phyloP scores from a whole-genome alignment of 2,888 invertebrate species.

The Apamea epomidion region DNA sequence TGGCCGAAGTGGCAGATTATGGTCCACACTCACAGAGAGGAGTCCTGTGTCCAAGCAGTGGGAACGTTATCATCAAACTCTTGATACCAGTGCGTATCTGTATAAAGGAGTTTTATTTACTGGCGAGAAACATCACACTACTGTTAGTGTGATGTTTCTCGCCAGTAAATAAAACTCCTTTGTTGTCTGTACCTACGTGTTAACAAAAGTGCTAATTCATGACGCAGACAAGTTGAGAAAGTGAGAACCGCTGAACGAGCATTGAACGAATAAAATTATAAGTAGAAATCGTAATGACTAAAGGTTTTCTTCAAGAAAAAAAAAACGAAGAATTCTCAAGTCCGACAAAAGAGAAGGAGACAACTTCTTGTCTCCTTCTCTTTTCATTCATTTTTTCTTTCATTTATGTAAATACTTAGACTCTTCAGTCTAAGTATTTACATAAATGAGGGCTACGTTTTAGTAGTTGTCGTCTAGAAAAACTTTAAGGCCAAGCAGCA shows the following conservation, averaged over 20 bases:
- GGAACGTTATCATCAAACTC: too few species aligned
- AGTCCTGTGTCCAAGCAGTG: too few species aligned
- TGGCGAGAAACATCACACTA: too few species aligned
- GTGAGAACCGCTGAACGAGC: neutral
- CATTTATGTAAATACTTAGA: too few species aligned
- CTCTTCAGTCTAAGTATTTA: too few species aligned
- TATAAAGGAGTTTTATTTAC: too few species aligned
- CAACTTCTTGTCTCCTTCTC: too few species aligned
- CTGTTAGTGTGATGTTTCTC: too few species aligned
- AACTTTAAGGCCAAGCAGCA: neutral
- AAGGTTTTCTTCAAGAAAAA: neutral
- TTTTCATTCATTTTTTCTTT: too few species aligned
- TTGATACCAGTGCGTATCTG: too few species aligned
- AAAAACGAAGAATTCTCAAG: neutral
- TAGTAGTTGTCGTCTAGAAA: neutral
- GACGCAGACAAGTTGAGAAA: neutral
- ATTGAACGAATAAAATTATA: neutral
- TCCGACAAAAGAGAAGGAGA: neutral
- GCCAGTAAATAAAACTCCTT: neutral
- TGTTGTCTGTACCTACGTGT: neutral
- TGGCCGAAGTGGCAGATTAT: too few species aligned
- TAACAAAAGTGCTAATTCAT: conserved; percentile 1
- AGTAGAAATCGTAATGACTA: neutral
- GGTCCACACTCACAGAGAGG: too few species aligned
- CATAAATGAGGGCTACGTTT: neutral